A percentile compares a stretch with the other conserved stretches of the same genome.
Evolutionary conservation across 2,797 vertebrate species (phyloP).

Genomic region (Acanthornis magna): DNA sequence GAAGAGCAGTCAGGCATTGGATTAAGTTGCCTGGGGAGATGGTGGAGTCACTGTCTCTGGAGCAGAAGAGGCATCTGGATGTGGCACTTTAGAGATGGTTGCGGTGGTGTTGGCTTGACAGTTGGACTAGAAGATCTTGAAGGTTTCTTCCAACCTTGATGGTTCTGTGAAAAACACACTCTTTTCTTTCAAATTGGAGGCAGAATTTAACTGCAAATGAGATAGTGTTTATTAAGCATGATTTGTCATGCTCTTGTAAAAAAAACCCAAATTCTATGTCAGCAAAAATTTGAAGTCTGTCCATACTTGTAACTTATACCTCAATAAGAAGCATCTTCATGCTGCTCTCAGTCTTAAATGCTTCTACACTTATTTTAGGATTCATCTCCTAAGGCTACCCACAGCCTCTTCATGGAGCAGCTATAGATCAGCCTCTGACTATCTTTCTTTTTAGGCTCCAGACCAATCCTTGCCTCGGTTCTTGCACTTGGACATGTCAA

Average conservation of each 20-base stretch:
- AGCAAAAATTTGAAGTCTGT: not conserved
- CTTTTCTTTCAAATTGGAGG: not conserved
- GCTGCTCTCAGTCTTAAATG: not conserved
- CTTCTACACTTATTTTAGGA: not conserved
- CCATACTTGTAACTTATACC: not conserved
- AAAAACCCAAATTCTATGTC: not conserved
- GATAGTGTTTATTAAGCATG: not conserved
- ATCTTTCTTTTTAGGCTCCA: not conserved
- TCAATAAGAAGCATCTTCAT: not conserved
- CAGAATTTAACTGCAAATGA: not conserved
- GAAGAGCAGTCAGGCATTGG: not conserved
- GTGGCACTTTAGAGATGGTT: not conserved
- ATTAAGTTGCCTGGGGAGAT: not conserved
- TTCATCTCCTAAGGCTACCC: not conserved
- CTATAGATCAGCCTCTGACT: not conserved
- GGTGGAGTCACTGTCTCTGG: not conserved
- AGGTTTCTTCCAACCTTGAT: not conserved
- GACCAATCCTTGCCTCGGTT: not conserved
- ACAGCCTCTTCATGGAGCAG: not conserved
- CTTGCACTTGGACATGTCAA: not conserved
- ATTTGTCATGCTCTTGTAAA: not conserved
- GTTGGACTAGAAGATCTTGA: not conserved
- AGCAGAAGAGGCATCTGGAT: not conserved
- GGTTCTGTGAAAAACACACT: not conserved
- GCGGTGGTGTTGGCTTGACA: not conserved